Evolutionary conservation across 2,797 vertebrate genomes (phyloP).

Genomic region (Liparis tanakae): DNA sequence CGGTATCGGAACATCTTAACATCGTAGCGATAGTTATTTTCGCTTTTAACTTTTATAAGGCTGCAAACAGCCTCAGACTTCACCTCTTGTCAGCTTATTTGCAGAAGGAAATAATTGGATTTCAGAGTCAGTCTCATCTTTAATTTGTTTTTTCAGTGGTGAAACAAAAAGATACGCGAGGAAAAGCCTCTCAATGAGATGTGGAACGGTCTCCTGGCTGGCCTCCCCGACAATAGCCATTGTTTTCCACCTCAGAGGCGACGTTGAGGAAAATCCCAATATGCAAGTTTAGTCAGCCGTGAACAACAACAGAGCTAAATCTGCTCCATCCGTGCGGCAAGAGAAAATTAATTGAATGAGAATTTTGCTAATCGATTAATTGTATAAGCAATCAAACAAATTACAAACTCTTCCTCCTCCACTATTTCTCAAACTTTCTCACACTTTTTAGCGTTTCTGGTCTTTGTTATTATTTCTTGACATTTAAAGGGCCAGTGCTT

Average conservation of each 20-base stretch:
- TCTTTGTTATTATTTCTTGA: constrained; percentile 8
- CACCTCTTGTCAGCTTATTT: constrained; percentile 28
- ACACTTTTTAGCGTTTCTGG: constrained; percentile 16
- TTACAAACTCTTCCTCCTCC: background rate
- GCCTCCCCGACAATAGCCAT: constrained; percentile 36
- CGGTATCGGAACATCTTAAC: background rate
- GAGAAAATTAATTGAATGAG: constrained; percentile 20
- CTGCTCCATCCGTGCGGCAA: constrained; percentile 16
- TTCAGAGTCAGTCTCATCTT: constrained; percentile 57
- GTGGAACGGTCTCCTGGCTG: constrained; percentile 32
- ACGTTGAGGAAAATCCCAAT: constrained; percentile 45
- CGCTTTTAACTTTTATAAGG: constrained; percentile 29
- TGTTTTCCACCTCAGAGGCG: constrained; percentile 49
- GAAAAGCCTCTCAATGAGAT: constrained; percentile 58
- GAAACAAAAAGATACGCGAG: constrained; percentile 44
- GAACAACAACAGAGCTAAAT: constrained; percentile 26
- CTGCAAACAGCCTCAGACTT: constrained; percentile 11
- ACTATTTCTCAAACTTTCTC: constrained; percentile 1
- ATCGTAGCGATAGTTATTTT: constrained; percentile 8
- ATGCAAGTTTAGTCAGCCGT: constrained; percentile 35
- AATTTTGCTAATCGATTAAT: constrained; percentile 30
- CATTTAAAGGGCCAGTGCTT: constrained; percentile 8
- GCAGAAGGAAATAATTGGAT: constrained; percentile 45
- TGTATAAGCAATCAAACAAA: constrained; percentile 8
- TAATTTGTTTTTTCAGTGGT: constrained; percentile 42